Evolutionary conservation across 2,888 invertebrate genomes (phyloP), one percentile per base, ranked within the genome.

Genomic region (Protonemura montana): DNA sequence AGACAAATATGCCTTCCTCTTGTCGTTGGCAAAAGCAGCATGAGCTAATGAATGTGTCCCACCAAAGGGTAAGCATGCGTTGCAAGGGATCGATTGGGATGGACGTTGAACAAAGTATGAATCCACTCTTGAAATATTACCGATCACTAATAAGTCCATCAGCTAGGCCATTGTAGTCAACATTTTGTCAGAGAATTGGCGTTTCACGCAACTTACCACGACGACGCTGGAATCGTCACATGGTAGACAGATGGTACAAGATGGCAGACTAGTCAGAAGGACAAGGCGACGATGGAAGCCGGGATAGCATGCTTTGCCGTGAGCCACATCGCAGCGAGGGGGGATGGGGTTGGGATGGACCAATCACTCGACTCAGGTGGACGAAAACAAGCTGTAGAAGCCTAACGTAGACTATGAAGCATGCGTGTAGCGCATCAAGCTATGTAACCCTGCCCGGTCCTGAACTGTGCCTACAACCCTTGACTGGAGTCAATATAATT

Each of bases 401-500:
- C 88, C 87, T 91, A 88, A 90, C 90, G 91, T 91, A 92, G 91
- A 91, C 91, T 91, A 91, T 21, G 90, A 90, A 88, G 89, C 88
- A 87, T 88, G 88, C 88, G 91, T 92, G 91, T 91, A 91, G 91
- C 91, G 91, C 91, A 91, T 91, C 91, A 90, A 91, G 91, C 91
- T 59, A 59, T 59, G 59, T 59, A 89, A 88, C 90, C 91, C 90
- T 87, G 87, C 88, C 59, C 59, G 59, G 59, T 59, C 87, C 87
- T 87, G 87, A 87, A 87, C 87, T 87, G 88, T 88, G 88, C 88
- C 86, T 88, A 88, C 86, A 86, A 87, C 88, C 88, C 88, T 87
- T 88, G 88, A 88, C 87, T 87, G 87, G 86, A 87, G 87, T 88
- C 86, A 88, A 90, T 90, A 90, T 59, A 59, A 59, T 59, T 59